These are phyloP conservation scores for Octodon degus DNA, from an alignment of 2,113 vertebrate species.

Conservation along the genomic window DNA sequence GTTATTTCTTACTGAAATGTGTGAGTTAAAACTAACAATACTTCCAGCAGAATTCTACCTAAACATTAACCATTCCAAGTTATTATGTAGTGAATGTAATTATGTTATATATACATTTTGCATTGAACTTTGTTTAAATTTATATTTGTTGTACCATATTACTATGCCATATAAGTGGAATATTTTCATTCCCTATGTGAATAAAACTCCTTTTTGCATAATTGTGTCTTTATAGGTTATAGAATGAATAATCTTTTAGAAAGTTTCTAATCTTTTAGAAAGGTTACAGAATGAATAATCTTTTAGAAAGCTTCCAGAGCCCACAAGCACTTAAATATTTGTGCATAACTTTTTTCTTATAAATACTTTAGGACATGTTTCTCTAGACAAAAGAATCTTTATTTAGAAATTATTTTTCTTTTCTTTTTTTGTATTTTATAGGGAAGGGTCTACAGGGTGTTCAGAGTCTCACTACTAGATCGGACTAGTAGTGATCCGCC, in stretches of 20 bases:
- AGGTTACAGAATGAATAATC: not conserved
- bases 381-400: conserved; percentile 54
- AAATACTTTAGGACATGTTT: conserved; percentile 37
- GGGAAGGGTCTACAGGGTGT: too few relatives aligned
- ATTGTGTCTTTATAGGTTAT: conserved; percentile 20
- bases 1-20: not conserved
- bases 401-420: not conserved
- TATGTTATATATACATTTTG: not conserved
- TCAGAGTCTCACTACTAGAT: too few relatives aligned
- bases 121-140: not conserved
- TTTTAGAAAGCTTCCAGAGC: conserved; percentile 41
- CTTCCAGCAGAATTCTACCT: not conserved
- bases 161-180: not conserved
- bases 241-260: conserved; percentile 24
- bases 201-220: conserved; percentile 44
- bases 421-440: too few relatives aligned
- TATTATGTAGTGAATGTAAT: conserved; percentile 10
- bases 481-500: too few relatives aligned
- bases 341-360: conserved; percentile 52
- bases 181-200: conserved; percentile 47
- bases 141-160: not conserved
- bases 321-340: conserved; percentile 29
- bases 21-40: conserved; percentile 37
- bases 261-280: conserved; percentile 48
- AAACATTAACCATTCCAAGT: not conserved